Percentiles rank a stretch among this genome's conserved stretches.
Evolutionary conservation across 2,888 invertebrate genomes (phyloP).

Genomic region (Drosophila percnosoma): DNA sequence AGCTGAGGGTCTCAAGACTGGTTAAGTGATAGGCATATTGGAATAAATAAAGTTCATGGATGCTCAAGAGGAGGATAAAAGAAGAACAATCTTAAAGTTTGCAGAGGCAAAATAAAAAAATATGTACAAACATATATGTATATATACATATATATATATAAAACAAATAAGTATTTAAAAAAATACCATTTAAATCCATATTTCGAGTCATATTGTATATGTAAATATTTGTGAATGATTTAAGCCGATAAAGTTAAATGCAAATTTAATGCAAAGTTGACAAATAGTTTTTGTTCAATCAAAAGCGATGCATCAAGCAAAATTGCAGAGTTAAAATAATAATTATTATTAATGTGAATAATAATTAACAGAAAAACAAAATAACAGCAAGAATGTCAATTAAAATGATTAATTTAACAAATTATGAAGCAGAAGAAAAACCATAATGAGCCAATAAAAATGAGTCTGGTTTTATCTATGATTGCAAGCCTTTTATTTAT

Average conservation of each 20-base stretch:
- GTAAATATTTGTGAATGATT: neutral
- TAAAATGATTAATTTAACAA: neutral
- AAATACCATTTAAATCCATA: neutral
- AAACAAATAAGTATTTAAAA: neutral
- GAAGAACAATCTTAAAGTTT: neutral
- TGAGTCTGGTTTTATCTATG: neutral
- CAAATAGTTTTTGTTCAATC: constrained; percentile 10
- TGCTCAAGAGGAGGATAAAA: neutral
- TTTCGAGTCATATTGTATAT: neutral
- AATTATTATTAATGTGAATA: constrained; percentile 15
- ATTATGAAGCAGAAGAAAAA: neutral
- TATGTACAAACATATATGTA: neutral
- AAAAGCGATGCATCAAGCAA: constrained; percentile 10
- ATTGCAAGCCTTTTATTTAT: neutral
- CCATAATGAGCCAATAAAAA: too few species aligned
- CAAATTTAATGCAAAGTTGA: neutral
- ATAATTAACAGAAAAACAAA: constrained; percentile 21
- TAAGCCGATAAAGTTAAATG: neutral
- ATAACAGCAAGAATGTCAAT: constrained; percentile 1
- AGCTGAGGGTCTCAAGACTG: neutral
- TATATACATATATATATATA: neutral
- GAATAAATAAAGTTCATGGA: constrained; percentile 10
- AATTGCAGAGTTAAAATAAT: neutral
- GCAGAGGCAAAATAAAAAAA: neutral
- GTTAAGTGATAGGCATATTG: constrained; percentile 15